Percentiles rank a stretch among this genome's conserved stretches.
These are phyloP conservation scores for Zosterops lateralis DNA, from an alignment of 2,113 vertebrate species.

Conservation along the genomic window DNA sequence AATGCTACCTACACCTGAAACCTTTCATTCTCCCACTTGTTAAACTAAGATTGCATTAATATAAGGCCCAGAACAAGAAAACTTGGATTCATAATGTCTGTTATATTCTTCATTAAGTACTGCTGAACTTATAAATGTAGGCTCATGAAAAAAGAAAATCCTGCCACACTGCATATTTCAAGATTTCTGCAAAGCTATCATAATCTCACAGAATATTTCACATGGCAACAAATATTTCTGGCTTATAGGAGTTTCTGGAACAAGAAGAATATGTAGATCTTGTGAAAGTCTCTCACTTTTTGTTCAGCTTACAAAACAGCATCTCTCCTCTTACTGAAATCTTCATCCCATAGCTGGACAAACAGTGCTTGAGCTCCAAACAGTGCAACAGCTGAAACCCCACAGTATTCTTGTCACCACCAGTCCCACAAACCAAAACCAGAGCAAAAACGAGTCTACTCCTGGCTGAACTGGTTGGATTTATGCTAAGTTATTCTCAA, in stretches of 20 bases:
- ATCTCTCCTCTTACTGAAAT: background rate
- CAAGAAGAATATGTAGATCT: conserved; percentile 26
- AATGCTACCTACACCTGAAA: background rate
- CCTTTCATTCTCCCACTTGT: background rate
- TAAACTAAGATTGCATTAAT: background rate
- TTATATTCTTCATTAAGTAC: background rate
- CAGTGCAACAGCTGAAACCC: conserved; percentile 16
- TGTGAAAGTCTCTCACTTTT: conserved; percentile 16
- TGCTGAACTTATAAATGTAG: background rate
- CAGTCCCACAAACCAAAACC: background rate
- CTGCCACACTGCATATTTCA: background rate
- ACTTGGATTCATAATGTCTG: background rate
- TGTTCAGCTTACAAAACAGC: background rate
- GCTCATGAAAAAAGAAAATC: background rate
- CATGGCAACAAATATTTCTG: background rate
- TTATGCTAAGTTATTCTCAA: background rate
- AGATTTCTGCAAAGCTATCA: conserved; percentile 10
- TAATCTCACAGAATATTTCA: conserved; percentile 14
- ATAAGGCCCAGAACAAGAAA: background rate
- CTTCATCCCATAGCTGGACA: background rate
- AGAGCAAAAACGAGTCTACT: background rate
- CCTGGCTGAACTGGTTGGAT: background rate
- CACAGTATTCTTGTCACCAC: background rate
- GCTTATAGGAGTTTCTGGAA: background rate
- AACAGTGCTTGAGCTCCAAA: background rate